Percentiles rank a stretch among this genome's conserved stretches.
These are phyloP conservation scores for Tragelaphus strepsiceros DNA, from an alignment of 2,113 vertebrate genomes.

Conservation along the genomic window DNA sequence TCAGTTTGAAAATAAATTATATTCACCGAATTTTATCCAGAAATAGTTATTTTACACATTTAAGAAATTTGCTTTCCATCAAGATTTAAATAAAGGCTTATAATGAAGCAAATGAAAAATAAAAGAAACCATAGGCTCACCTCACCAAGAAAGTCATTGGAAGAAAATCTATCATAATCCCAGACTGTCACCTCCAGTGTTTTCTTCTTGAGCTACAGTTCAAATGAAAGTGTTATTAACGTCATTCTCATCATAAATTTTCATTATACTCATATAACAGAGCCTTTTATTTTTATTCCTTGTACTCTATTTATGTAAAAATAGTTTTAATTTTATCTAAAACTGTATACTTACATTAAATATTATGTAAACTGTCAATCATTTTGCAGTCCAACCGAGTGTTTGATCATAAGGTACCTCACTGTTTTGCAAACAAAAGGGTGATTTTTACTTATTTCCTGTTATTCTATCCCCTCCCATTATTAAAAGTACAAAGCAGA, in stretches of 20 bases:
- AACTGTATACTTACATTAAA: not conserved
- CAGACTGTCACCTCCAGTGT: slow-evolving; percentile 98
- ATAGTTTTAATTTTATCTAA: slow-evolving; percentile 52
- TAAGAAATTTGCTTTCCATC: not conserved
- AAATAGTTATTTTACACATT: not conserved
- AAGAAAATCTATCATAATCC: slow-evolving; percentile 98
- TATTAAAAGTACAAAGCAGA: not conserved
- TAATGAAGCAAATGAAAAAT: not conserved
- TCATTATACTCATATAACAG: not conserved
- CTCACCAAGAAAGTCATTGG: slow-evolving; percentile 98
- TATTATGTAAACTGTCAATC: not conserved
- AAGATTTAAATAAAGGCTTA: not conserved
- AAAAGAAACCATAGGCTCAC: slow-evolving; percentile 81
- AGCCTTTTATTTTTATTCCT: slow-evolving; percentile 3
- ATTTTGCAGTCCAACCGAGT: not conserved
- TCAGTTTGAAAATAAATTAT: not conserved
- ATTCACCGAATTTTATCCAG: not conserved
- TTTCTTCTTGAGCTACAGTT: slow-evolving; percentile 95
- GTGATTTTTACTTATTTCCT: not conserved
- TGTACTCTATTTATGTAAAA: not conserved
- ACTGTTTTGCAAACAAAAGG: not conserved
- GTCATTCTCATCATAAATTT: slow-evolving; percentile 33
- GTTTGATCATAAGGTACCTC: not conserved
- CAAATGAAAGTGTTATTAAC: slow-evolving; percentile 72
- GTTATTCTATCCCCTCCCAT: not conserved